Base-by-base conservation (phyloP, 2,113 vertebrate genomes). In the Rhinolophus ferrumequinum region DNA sequence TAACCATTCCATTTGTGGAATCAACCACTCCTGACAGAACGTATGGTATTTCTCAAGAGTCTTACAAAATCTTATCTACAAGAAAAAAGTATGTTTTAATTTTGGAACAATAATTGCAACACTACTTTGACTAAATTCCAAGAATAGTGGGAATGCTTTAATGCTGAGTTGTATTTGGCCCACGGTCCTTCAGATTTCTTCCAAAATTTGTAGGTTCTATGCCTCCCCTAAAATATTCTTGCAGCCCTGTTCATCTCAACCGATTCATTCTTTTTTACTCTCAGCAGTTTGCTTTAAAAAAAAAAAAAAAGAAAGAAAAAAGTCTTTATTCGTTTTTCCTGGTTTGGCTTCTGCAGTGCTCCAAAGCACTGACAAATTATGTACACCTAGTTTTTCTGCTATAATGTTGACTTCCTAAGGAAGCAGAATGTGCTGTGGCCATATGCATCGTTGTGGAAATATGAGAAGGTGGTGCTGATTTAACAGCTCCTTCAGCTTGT, bases 401-500 rank as follows among this genome's bases (percentile, higher is more conserved):
- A 14, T 38, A 73, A 54, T n/a, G 19, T 28, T 60, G 56, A 77
- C 90, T 93, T 95, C 54, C 86, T 67, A 22, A 56, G 92, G 76
- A 88, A 69, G 76, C n/a, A 77, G 82, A 70, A 67, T 54, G 21
- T 33, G 80, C 54, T 70, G 38, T 75, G 91, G 58, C 79, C 95
- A 92, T 87, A 92, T 95, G 91, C 56, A 81, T 84, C 16, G 0
- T 73, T 9, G 8, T 62, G 83, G 91, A 94, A 94, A 95, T 70
- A 70, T 24, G 88, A 95, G 89, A 88, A 95, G 38, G 87, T 77
- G 88, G 76, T 96, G 90, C 86, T 86, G 91, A 88, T 80, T 67
- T 90, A 82, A 94, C 94, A 91, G 77, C 38, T 97, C 93, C 86
- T 75, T 84, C 79, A 50, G 88, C 79, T 91, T 96, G 22, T 89